Evolutionary conservation across 2,797 vertebrate species (phyloP), one percentile per base, ranked within the genome.

Genomic region (Leptoclinus maculatus): DNA sequence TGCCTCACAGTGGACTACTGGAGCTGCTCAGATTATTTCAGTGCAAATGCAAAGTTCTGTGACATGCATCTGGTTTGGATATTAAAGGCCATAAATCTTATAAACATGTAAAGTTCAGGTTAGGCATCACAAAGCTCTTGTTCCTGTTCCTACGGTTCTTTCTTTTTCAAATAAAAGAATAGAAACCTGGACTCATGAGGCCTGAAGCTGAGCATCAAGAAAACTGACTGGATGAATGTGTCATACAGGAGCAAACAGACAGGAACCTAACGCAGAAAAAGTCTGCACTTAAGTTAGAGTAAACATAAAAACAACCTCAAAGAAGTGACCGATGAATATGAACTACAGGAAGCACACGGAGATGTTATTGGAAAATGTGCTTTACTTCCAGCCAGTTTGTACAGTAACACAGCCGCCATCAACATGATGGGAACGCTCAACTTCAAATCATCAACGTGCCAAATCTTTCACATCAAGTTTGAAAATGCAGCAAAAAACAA

Each of bases 41-140:
- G 85, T 87, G 85, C 90, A 93, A 88, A 84, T 81, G 21, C 72
- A 84, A 78, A 77, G 25, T 58, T 81, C 21, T 70, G 49, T 54
- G 29, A 82, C 53, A 67, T 39, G 64, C 59, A 71, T 4, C 45
- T 9, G 25, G 34, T 71, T 80, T 87, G 23, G 64, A 83, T 81
- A 78, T 80, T 88, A 93, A 32, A 91, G 90, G 88, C 90, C 75
- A 79, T 84, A 16, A 32, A 32, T 83, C 71, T 66, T 71, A 71
- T 21, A 49, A 73, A 65, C 25, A 62, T 36, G 53, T 13, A 80
- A 77, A 65, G 70, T 49, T 7, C 13, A 49, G 38, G 39, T 16
- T 70, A 74, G 32, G 36, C 29, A 51, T 53, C 17, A 57, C 32
- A 45, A 70, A 69, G 8, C 14, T 47, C 32, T 36, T 29, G n/a